Percentiles rank a stretch among this genome's conserved stretches.
Evolutionary conservation across 2,888 invertebrate genomes (phyloP).

Genomic region (Odontocerum albicorne): DNA sequence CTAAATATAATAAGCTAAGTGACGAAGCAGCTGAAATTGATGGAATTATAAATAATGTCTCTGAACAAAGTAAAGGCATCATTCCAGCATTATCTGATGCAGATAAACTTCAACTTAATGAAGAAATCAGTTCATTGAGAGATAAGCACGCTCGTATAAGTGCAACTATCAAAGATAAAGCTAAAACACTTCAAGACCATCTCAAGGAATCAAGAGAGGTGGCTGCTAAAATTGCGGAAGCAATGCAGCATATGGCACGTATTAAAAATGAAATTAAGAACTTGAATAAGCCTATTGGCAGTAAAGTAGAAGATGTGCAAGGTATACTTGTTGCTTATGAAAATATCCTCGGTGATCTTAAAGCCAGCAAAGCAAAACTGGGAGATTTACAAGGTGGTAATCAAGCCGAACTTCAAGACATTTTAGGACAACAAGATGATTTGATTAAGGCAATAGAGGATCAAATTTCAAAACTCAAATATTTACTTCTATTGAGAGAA

Average conservation of each 20-base stretch:
- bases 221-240: conserved; percentile 77
- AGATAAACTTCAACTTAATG: conserved; percentile 81
- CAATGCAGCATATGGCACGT: conserved; percentile 74
- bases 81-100: conserved; percentile 80
- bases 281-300: conserved; percentile 83
- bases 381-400: conserved; percentile 76
- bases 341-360: conserved; percentile 74
- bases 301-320: conserved; percentile 86
- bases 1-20: conserved; percentile 80
- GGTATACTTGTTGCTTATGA: conserved; percentile 78
- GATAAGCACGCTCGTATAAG: conserved; percentile 78
- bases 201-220: conserved; percentile 82
- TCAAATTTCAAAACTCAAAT: conserved; percentile 78
- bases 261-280: conserved; percentile 84
- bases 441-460: conserved; percentile 83
- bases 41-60: conserved; percentile 71
- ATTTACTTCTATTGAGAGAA: conserved; percentile 78
- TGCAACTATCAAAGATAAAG: conserved; percentile 74
- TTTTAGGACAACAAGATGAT: conserved; percentile 82
- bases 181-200: conserved; percentile 71
- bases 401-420: conserved; percentile 75
- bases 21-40: conserved; percentile 73
- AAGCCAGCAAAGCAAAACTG: conserved; percentile 75
- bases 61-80: conserved; percentile 78
- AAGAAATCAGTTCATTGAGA: conserved; percentile 74